Evolutionary conservation across 2,888 invertebrate genomes (phyloP).

Genomic region (Xestia ashworthii): DNA sequence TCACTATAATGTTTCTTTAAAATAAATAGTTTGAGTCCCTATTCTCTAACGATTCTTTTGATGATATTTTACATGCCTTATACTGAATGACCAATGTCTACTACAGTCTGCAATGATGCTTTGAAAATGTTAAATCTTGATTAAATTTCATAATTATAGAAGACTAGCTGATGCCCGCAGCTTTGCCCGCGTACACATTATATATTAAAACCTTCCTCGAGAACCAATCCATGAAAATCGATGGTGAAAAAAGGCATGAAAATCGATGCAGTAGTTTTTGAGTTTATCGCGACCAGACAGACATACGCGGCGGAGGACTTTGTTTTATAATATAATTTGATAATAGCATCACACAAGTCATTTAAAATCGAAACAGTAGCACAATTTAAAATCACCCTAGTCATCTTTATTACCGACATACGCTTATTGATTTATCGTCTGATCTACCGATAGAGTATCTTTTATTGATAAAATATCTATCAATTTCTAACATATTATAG

Average conservation of each 20-base stretch:
- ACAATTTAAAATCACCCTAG: background rate
- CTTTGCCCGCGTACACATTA: too few species aligned
- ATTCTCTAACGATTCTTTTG: background rate
- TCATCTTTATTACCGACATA: background rate
- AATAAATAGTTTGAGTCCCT: background rate
- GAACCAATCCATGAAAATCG: too few species aligned
- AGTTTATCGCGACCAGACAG: too few species aligned
- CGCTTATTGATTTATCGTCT: background rate
- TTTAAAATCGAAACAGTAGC: slow-evolving; percentile 27
- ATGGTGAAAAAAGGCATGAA: too few species aligned
- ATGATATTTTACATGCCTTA: too few species aligned
- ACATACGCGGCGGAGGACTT: too few species aligned
- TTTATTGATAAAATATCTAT: slow-evolving; percentile 10
- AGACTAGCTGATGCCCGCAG: too few species aligned
- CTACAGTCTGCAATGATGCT: background rate
- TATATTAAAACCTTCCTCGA: too few species aligned
- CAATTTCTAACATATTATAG: slow-evolving; percentile 10
- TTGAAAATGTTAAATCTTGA: background rate
- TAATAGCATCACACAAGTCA: background rate
- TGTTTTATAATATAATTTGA: background rate
- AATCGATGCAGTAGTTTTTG: too few species aligned
- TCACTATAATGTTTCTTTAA: too few species aligned
- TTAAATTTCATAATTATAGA: background rate
- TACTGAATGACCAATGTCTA: too few species aligned
- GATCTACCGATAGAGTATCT: slow-evolving; percentile 19